Base-by-base conservation (phyloP, 2,888 invertebrate genomes). In the Tenthredo livida region DNA sequence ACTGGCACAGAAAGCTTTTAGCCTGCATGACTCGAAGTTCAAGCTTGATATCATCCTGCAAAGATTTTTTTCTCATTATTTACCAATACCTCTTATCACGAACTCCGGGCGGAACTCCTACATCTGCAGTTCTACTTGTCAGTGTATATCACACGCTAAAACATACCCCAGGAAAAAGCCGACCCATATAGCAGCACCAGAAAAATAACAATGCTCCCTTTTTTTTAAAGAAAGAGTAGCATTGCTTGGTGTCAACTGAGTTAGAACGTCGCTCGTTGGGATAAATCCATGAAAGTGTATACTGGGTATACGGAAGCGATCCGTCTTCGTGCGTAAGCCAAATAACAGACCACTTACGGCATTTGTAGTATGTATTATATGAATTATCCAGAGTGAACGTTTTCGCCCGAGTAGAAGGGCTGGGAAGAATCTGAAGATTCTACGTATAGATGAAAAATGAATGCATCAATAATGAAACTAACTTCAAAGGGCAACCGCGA, bases 361-460 rank as follows among this genome's bases (percentile, higher is more conserved):
- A 37, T 54, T 58, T 78, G 33, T 37, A 33, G n/a, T 7, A 29
- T n/a, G 29, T 2, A 2, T 29, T 29, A 58, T 78, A 21, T 78
- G 78, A 78, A 78, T 78, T 78, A 78, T 78, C 58, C 78, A 54
- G 37, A 47, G 43, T 9, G 78, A 77, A 78, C 2, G 78, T 58
- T 58, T 78, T 2, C 78, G 58, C 50, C 29, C 1, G 10, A 37
- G n/a, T 21, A 1, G 9, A n/a, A 37, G 10, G 10, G 47, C 40
- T 2, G n/a, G 50, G 21, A 33, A 37, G 37, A 78, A 37, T 75
- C 29, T 9, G 2, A 75, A 75, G 50, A 9, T 37, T 73, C 25
- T 29, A 9, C 3, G 0, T 15, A 21, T 6, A 12, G 10, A 75
- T 43, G 7, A 29, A n/a, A 47, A 75, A 75, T 40, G 3, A 9